Evolutionary conservation across 2,113 vertebrate species (phyloP).

Genomic region (Chloroceryle aenea): DNA sequence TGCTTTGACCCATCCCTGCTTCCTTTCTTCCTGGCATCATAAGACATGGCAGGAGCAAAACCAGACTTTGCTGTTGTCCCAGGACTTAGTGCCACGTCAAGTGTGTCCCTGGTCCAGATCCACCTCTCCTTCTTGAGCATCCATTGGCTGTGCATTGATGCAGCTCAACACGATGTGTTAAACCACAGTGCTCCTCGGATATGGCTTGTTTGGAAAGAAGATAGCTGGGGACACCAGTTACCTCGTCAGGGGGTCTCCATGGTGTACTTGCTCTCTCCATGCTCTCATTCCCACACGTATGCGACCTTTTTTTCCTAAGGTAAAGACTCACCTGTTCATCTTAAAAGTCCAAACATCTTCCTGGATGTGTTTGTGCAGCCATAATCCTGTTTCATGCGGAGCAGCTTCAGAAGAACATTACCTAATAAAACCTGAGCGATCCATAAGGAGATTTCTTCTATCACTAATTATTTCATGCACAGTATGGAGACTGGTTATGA

Average conservation of each 20-base stretch:
- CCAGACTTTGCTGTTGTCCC: background rate
- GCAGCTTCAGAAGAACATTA: background rate
- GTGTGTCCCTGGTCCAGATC: background rate
- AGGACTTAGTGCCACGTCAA: background rate
- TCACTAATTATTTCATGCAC: background rate
- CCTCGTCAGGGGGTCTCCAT: background rate
- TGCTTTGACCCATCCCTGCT: background rate
- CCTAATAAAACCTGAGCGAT: background rate
- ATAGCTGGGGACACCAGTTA: background rate
- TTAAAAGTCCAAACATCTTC: background rate
- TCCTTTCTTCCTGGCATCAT: background rate
- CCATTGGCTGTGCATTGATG: rapidly evolving
- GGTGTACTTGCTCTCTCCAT: background rate
- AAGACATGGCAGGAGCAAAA: background rate
- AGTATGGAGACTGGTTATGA: background rate
- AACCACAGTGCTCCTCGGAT: background rate
- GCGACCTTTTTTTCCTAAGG: background rate
- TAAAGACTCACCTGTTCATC: background rate
- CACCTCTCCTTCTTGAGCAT: background rate
- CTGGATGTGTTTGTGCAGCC: rapidly evolving
- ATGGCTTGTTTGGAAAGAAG: background rate
- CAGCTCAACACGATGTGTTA: background rate
- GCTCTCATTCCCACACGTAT: background rate
- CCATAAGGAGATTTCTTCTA: background rate
- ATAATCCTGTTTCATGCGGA: rapidly evolving